Conservation (phyloP, 1,140 invertebrate species). For the Aethina tumida region DNA sequence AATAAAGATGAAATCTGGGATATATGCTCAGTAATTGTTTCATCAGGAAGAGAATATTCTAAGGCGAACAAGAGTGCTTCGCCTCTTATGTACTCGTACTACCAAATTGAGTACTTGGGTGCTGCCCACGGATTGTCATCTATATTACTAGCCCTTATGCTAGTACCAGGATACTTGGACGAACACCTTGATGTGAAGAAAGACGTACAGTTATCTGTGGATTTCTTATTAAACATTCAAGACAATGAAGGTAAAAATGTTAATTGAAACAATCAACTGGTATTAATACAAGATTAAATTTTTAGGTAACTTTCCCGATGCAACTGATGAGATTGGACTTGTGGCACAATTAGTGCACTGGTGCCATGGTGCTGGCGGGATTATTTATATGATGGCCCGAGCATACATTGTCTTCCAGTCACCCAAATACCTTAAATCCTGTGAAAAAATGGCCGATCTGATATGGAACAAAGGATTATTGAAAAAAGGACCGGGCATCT, state of each 20-base stretch:
- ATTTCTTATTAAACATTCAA: constrained; percentile 52
- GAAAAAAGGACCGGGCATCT: constrained; percentile 73
- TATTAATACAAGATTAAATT: too few species aligned
- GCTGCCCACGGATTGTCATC: constrained; percentile 66
- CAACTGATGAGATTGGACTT: constrained; percentile 56
- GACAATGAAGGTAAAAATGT: constrained; percentile 30
- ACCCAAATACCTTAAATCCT: constrained; percentile 59
- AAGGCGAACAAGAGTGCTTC: constrained; percentile 44
- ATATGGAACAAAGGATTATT: constrained; percentile 73
- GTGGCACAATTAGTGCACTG: constrained; percentile 68
- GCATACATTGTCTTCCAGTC: constrained; percentile 68
- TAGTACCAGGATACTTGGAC: constrained; percentile 53
- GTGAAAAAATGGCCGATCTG: constrained; percentile 58
- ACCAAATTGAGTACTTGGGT: constrained; percentile 75
- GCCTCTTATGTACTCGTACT: constrained; percentile 79
- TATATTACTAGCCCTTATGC: constrained; percentile 53
- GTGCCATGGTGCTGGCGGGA: constrained; percentile 79
- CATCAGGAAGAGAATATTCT: constrained; percentile 61
- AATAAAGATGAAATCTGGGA: constrained; percentile 46
- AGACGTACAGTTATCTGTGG: constrained; percentile 47
- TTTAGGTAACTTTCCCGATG: constrained; percentile 71
- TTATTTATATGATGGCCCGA: constrained; percentile 68
- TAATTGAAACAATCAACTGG: too few species aligned
- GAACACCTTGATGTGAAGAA: constrained; percentile 40
- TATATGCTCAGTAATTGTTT: constrained; percentile 56